These are phyloP conservation scores for Gallinago nigripennis DNA, from an alignment of 2,797 vertebrate genomes.

Conservation along the genomic window DNA sequence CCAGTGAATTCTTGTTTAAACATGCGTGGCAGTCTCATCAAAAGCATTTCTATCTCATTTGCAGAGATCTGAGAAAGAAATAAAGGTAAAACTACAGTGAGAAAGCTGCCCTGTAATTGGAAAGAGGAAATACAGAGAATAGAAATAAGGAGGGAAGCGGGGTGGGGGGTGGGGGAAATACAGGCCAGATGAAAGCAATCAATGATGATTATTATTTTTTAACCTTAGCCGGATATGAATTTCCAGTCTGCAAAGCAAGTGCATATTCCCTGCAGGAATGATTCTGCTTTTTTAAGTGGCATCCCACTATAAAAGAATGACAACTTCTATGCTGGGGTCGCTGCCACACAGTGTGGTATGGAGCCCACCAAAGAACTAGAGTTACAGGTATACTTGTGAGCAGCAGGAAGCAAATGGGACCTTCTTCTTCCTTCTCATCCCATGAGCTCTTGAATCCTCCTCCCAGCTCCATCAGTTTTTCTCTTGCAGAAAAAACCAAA, in stretches of 20 bases:
- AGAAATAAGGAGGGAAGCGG: not conserved
- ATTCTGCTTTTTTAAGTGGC: not conserved
- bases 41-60: constrained; percentile 89
- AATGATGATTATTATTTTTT: not conserved
- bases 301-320: not conserved
- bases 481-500: not conserved
- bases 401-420: not conserved
- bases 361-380: not conserved
- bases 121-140: not conserved
- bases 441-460: not conserved
- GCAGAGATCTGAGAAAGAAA: constrained; percentile 86
- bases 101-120: not conserved
- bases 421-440: not conserved
- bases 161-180: rapidly evolving
- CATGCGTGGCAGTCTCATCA: constrained; percentile 90
- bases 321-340: not conserved
- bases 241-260: not conserved
- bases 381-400: not conserved
- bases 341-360: not conserved
- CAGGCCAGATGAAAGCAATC: not conserved
- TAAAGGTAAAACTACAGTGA: constrained; percentile 18
- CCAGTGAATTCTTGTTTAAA: constrained; percentile 96
- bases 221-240: not conserved
- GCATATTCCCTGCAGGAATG: not conserved
- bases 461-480: not conserved